Base-by-base conservation (phyloP, 2,113 vertebrate species). In the Chaetodon trifascialis region DNA sequence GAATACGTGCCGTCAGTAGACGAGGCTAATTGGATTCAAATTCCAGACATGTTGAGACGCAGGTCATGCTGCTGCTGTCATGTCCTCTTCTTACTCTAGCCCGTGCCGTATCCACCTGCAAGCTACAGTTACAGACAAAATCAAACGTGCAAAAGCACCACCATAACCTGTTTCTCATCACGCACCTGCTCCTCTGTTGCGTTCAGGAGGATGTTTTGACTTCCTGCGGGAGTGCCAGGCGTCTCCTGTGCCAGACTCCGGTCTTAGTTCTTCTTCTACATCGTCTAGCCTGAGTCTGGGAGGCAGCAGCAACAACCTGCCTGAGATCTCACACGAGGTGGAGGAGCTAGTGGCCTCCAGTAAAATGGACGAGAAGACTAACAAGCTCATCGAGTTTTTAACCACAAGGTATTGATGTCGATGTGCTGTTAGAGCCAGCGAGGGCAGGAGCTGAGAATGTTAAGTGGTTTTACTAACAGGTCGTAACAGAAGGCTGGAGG, bases 331-430 rank as follows among this genome's bases (percentile, higher is more conserved):
- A 17, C 96, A 97, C 30, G 97, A 98, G 65, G 94, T 96, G 38
- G 97, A 99, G 62, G 96, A 98, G 30, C 94, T 96, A 73, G 96
- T 96, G 71, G 63, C 95, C 46, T 93, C 96, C 58, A 92, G 81
- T 4, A 96, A 97, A 86, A 89, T 89, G 1, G 96, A 98, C 76
- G 96, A 98, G 81, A 99, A 98, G 88, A 97, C 96, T 14, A 97
- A 96, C 94, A 99, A 99, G 88, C 96, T 99, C 85, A 98, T 99
- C 58, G 98, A 99, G 92, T 99, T 99, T 92, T 95, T 99, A 90
- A 98, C 97, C 6, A 98, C 97, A 91, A 99, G 98, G 98, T 99
- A 88, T 46, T 21, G 7, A 7, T 52, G 4, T n/a, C 1, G 0
- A 56, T 19, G 21, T 52, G 11, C 15, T 2, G 0, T 8, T 62